Base-by-base conservation (phyloP, 1,140 invertebrate genomes). In the Drosophila nebulosa region DNA sequence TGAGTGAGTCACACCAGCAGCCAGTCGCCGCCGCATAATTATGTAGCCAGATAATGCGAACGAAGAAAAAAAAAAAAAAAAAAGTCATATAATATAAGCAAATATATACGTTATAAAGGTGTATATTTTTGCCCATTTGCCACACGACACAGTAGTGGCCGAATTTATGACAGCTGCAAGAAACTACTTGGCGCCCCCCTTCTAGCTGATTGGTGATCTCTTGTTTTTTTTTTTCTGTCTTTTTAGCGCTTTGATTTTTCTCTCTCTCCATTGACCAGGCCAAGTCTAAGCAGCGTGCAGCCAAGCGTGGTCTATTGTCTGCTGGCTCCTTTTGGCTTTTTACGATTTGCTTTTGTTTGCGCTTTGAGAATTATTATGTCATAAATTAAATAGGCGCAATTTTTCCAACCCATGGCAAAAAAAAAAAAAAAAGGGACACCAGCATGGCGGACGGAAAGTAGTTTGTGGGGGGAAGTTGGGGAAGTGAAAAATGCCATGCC, bases 301-400 rank as follows among this genome's bases (percentile, higher is more conserved):
- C 39, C 39, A 42, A 42, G 39, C 80, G 81, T 46, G 18, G 53
- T 30, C 65, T 70, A 85, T 85, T 85, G 80, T 85, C 80, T 86
- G 80, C 80, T 86, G 80, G 30, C 35, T 35, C 12, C 9, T 21
- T 39, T 30, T 26, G 21, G 32, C 27, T 58, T 85, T 85, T 85
- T 85, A 85, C 51, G 80, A 85, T 81, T 78, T 68, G 83, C 83
- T 88, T 62, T 88, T 88, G 79, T 88, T 88, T 89, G 83, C 83
- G 72, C 78, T 88, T 88, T 83, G 75, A 79, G 79, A 88, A 83
- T 88, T 88, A 88, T 88, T 88, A 88, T 86, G 78, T 86, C 83
- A 86, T 86, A 86, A 86, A 86, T 86, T 86, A 86, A 46, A 86
- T 88, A 83, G 83, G 66, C 64, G 83, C 83, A 86, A 86, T 86